Percentiles rank a stretch among this genome's conserved stretches.
Conservation (phyloP, 2,888 invertebrate genomes). For the Trichopoda pennipes region DNA sequence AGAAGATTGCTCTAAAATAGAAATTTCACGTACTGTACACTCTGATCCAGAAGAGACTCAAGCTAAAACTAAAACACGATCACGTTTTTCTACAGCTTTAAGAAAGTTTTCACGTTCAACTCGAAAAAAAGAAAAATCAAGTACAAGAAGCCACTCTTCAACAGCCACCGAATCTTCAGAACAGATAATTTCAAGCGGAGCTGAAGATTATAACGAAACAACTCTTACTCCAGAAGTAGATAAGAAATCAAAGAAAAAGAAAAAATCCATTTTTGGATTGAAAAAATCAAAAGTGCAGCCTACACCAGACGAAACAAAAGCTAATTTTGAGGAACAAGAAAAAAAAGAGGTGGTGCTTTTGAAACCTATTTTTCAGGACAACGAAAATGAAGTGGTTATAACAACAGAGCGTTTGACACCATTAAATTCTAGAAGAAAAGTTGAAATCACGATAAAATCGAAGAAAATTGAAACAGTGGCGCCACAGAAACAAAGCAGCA, state of each 20-base stretch:
- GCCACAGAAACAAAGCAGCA: slow-evolving; percentile 30
- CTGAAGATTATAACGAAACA: slow-evolving; percentile 68
- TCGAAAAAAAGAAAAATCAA: slow-evolving; percentile 70
- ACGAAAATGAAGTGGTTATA: slow-evolving; percentile 61
- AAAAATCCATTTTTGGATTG: slow-evolving; percentile 74
- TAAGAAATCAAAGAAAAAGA: slow-evolving; percentile 75
- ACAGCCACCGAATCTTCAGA: slow-evolving; percentile 66
- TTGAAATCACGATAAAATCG: slow-evolving; percentile 79
- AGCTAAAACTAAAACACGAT: slow-evolving; percentile 76
- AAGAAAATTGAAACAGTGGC: slow-evolving; percentile 71
- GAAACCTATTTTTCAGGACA: slow-evolving; percentile 55
- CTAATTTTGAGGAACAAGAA: slow-evolving; percentile 63
- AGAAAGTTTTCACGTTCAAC: slow-evolving; percentile 76
- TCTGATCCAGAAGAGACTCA: slow-evolving; percentile 70
- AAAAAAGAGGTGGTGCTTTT: slow-evolving; percentile 43
- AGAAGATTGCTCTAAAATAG: slow-evolving; percentile 42
- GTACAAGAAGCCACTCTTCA: slow-evolving; percentile 29
- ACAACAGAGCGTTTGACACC: slow-evolving; percentile 62
- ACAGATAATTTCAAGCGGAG: slow-evolving; percentile 71
- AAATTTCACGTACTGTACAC: slow-evolving; percentile 55
- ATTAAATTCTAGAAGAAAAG: slow-evolving; percentile 72
- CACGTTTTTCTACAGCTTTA: slow-evolving; percentile 78
- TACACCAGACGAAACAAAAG: slow-evolving; percentile 71
- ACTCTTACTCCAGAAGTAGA: slow-evolving; percentile 28
- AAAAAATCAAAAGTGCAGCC: slow-evolving; percentile 70